Evolutionary conservation across 2,113 vertebrate genomes (phyloP), one percentile per base, ranked within the genome.

Genomic region (Oryzias woworae): DNA sequence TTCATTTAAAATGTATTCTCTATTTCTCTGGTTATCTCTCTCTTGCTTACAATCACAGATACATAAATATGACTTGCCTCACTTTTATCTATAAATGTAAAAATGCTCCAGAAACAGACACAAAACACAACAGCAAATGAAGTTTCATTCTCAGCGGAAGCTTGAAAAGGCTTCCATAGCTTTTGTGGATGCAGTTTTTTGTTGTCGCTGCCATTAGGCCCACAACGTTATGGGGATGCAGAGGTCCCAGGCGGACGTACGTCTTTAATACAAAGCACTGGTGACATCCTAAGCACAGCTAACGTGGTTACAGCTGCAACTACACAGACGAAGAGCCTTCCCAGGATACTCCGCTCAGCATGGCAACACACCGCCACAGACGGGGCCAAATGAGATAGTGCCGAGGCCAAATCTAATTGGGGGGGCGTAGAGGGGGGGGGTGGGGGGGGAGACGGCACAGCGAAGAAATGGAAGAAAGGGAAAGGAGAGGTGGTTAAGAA

Each of bases 341-440:
- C 80, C 77, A 73, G 67, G 84, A 57, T 71, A 53, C 78, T 72
- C 62, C 5, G 75, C 23, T 14, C 69, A 54, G 62, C 62, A 14
- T 43, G 62, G 64, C 65, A 62, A 56, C 53, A 12, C 61, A 41
- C 46, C 1, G 57, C 64, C 58, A 65, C 74, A 77, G 76, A 79
- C 67, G 49, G 69, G 63, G 66, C 66, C 71, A 85, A 86, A 90
- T 87, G 73, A 83, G 84, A 90, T 88, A 71, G 84, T 70, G 52
- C 28, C 23, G 51, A 63, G 77, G 53, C 79, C 71, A 85, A 83
- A 90, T 88, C 84, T 78, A 84, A 90, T 90, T 84, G 83, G 58
- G 66, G 71, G 66, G 73, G n/a, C n/a, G n/a, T n/a, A n/a, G n/a
- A 20, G 20, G 20, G 20, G 53, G n/a, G 60, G 69, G 16, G 53